Base-by-base conservation (phyloP, 2,797 vertebrate genomes). In the Xerus rutilus region DNA sequence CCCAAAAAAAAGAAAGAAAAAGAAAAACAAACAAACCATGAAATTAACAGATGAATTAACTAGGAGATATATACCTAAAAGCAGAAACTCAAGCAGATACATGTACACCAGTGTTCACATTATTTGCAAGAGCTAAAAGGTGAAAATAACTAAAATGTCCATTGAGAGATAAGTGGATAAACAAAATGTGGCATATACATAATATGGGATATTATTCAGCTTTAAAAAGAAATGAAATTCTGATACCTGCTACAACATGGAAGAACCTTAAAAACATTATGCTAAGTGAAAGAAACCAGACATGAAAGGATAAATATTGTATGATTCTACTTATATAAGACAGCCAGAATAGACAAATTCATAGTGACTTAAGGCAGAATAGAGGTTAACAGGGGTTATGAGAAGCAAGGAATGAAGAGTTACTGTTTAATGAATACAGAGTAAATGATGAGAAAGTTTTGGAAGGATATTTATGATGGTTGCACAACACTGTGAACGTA, bases 151-250 rank as follows among this genome's bases (percentile, higher is more conserved):
- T 21, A 49, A 59, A 72, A 23, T 8, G n/a, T 10, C 67, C 49
- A 7, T 11, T 64, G 8, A 73, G 39, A 17, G 4, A 69, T 25
- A 1, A 77, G 15, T n/a, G 12, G 64, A 47, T 92, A 74, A 69
- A 81, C 35, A 67, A 87, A 62, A 47, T 20, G 5, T 28, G 5
- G 23, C 23, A 39, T 20, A n/a, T 4, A 5, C 21, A 28, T 28
- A 5, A 2, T 17, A 65, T 32, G n/a, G 43, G 18, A 14, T 43
- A 32, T 25, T 73, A 74, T 7, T 52, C 45, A 91, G 12, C 47
- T 64, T 96, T 74, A 25, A 74, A 95, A 92, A 59, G 30, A 62
- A 65, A 65, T 78, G n/a, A 79, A 47, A 47, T 93, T 89, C 83
- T 67, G 25, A 74, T 7, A 9, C 18, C 28, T 18, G 64, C 9